These are phyloP conservation scores for Habropoda laboriosa DNA, from an alignment of 1,140 invertebrate genomes.

Conservation along the genomic window DNA sequence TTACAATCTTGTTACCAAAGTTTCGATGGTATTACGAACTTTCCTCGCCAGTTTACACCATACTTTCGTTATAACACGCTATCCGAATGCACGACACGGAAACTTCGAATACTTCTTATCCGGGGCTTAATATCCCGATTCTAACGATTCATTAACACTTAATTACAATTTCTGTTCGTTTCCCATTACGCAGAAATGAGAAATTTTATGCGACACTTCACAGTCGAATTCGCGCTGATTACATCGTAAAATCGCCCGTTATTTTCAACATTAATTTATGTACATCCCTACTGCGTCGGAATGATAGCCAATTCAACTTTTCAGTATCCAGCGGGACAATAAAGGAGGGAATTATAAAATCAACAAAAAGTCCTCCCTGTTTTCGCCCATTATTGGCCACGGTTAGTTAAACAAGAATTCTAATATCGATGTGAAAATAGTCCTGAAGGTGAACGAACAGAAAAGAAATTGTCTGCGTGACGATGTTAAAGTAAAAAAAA, in stretches of 20 bases:
- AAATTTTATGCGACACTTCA: conserved; percentile 15
- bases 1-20: too few species aligned
- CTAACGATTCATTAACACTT: conserved; percentile 29
- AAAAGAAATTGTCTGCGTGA: background rate
- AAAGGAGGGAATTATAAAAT: background rate
- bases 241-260: background rate
- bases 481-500: background rate
- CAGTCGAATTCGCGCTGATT: background rate
- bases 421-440: too few species aligned
- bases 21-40: too few species aligned
- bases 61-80: background rate
- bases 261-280: conserved; percentile 12
- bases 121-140: background rate
- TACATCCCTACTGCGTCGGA: background rate
- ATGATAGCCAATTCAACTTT: background rate
- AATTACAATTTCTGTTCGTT: conserved; percentile 20
- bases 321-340: background rate
- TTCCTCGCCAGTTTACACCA: too few species aligned
- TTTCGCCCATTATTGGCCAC: too few species aligned
- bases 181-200: conserved; percentile 2
- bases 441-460: background rate
- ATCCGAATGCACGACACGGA: background rate
- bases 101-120: background rate
- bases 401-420: too few species aligned
- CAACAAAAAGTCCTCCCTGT: too few species aligned